Conservation (phyloP, 2,888 invertebrate species). For the Chloromyia formosa region DNA sequence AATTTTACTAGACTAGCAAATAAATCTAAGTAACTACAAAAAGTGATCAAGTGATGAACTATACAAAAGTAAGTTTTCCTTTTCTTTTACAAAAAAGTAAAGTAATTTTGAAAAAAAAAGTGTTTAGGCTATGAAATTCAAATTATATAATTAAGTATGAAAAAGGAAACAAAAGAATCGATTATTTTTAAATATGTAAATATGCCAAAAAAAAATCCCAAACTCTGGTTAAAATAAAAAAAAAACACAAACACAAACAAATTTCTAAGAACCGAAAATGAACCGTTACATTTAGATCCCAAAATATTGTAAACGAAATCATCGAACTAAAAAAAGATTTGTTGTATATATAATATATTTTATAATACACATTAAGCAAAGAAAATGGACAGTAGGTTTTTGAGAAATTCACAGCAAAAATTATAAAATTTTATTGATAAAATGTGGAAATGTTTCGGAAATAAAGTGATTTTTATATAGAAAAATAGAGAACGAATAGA, state of each 20-base stretch:
- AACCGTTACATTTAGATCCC: neutral
- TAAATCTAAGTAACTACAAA: constrained; percentile 27
- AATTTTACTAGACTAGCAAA: constrained; percentile 19
- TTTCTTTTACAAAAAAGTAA: constrained; percentile 23
- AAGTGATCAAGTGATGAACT: constrained; percentile 35
- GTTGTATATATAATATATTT: constrained; percentile 32
- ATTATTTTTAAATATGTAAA: constrained; percentile 33
- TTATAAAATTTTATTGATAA: constrained; percentile 25
- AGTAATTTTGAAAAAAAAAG: constrained; percentile 25
- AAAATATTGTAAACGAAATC: constrained; percentile 35
- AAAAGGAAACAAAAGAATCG: constrained; percentile 10
- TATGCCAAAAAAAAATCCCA: constrained; percentile 8
- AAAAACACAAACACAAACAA: neutral
- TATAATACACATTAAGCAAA: constrained; percentile 6
- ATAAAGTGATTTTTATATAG: constrained; percentile 33
- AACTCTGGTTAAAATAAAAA: constrained; percentile 17
- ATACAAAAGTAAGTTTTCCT: constrained; percentile 27
- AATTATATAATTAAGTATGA: constrained; percentile 24
- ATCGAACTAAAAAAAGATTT: constrained; percentile 30
- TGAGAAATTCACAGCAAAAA: constrained; percentile 8
- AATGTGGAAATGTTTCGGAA: constrained; percentile 9
- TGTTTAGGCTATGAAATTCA: constrained; percentile 36
- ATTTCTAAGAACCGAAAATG: no score
- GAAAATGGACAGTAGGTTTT: constrained; percentile 34
- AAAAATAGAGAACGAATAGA: constrained; percentile 19